Conservation (phyloP, 2,888 invertebrate species). For the Hyles lineata region DNA sequence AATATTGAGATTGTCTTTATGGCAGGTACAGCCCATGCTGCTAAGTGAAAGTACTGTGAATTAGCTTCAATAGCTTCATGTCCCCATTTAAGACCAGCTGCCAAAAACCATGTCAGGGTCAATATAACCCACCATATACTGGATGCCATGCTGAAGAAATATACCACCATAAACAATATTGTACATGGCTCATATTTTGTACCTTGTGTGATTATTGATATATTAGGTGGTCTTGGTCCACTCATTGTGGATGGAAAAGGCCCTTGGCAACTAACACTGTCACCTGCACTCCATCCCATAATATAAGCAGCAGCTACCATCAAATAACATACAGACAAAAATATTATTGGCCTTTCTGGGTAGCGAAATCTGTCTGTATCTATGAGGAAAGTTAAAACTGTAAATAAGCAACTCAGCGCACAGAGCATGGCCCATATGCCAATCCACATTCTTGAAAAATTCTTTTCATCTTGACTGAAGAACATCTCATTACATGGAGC, state of each 20-base stretch:
- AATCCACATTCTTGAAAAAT: conserved; percentile 95
- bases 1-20: conserved; percentile 97
- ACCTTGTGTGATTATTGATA: conserved; percentile 94
- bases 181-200: conserved; percentile 94
- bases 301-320: conserved; percentile 97
- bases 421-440: conserved; percentile 97
- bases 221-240: conserved; percentile 89
- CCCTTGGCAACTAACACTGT: conserved; percentile 92
- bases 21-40: conserved; percentile 99
- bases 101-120: conserved; percentile 98
- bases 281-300: conserved; percentile 92
- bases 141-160: conserved; percentile 98
- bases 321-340: conserved; percentile 97
- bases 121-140: conserved; percentile 99
- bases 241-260: conserved; percentile 90
- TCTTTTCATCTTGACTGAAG: conserved; percentile 92
- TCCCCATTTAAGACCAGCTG: conserved; percentile 98
- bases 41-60: conserved; percentile 98
- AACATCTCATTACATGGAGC: conserved; percentile 97
- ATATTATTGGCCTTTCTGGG: conserved; percentile 98
- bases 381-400: conserved; percentile 95
- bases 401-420: conserved; percentile 95
- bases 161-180: conserved; percentile 97
- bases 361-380: conserved; percentile 98
- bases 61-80: conserved; percentile 99